phyloP scores from a whole-genome alignment of 2,797 vertebrate species.

The Morelia viridis region DNA sequence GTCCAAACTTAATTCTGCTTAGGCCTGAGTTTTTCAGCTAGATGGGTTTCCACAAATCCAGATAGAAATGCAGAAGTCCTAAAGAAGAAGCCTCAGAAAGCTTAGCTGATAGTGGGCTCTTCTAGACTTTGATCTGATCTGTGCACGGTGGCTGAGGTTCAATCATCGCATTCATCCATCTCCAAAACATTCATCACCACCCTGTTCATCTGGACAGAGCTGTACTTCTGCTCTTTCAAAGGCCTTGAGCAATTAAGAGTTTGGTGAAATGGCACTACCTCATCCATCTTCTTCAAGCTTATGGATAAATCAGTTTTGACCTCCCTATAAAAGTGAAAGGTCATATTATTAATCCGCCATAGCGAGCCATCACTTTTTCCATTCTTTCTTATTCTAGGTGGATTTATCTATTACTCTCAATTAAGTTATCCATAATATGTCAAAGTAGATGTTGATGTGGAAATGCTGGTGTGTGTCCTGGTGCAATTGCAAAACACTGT shows the following conservation, averaged over 20 bases:
- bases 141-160: not conserved
- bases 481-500: constrained; percentile 53
- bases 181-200: not conserved
- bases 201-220: not conserved
- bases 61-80: not conserved
- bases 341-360: constrained; percentile 51
- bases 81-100: not conserved
- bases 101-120: no score
- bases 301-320: constrained; percentile 49
- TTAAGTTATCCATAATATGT: constrained; percentile 57
- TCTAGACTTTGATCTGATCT: not conserved
- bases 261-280: constrained; percentile 44
- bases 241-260: constrained; percentile 38
- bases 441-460: constrained; percentile 62
- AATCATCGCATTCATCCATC: not conserved
- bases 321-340: constrained; percentile 53
- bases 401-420: constrained; percentile 59
- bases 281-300: constrained; percentile 35
- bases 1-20: not conserved
- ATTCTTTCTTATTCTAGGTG: constrained; percentile 44
- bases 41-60: not conserved
- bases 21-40: not conserved
- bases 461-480: constrained; percentile 44
- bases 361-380: not conserved
- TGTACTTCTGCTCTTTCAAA: constrained; percentile 36